Percentiles rank a stretch among this genome's conserved stretches.
Conservation (phyloP, 2,888 invertebrate species). For the Sesamia inferens region DNA sequence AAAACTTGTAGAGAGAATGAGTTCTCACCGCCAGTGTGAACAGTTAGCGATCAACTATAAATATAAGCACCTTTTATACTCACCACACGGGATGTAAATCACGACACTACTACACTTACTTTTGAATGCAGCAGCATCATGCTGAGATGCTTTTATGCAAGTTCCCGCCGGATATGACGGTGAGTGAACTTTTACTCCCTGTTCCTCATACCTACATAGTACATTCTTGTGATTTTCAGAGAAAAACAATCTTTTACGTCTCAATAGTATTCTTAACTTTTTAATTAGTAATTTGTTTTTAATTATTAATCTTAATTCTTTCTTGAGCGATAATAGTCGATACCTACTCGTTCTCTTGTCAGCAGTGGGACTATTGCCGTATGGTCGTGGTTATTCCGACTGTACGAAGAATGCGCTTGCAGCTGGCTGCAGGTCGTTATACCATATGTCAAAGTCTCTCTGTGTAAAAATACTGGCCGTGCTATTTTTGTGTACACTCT, state of each 20-base stretch:
- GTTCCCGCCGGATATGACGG: too few species aligned
- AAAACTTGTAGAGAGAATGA: too few species aligned
- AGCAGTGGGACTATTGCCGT: not conserved
- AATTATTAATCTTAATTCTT: too few species aligned
- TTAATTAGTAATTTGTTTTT: too few species aligned
- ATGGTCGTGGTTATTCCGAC: constrained; percentile 55
- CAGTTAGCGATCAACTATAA: not conserved
- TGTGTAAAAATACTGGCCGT: constrained; percentile 55
- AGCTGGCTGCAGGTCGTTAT: constrained; percentile 57
- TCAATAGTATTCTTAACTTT: too few species aligned
- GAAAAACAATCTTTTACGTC: too few species aligned
- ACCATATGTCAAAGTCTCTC: constrained; percentile 57
- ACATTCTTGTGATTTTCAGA: too few species aligned
- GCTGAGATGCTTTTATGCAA: too few species aligned
- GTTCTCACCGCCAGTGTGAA: not conserved
- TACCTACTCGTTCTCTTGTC: not conserved
- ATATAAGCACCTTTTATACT: not conserved
- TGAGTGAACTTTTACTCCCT: too few species aligned
- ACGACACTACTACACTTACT: too few species aligned
- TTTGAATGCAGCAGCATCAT: too few species aligned
- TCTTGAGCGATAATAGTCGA: not conserved
- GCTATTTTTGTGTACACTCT: constrained; percentile 28
- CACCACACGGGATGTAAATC: not conserved
- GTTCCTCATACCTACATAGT: too few species aligned
- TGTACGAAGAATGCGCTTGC: constrained; percentile 62